These are phyloP conservation scores for Chesias legatella DNA, from an alignment of 2,888 invertebrate species.

Conservation along the genomic window DNA sequence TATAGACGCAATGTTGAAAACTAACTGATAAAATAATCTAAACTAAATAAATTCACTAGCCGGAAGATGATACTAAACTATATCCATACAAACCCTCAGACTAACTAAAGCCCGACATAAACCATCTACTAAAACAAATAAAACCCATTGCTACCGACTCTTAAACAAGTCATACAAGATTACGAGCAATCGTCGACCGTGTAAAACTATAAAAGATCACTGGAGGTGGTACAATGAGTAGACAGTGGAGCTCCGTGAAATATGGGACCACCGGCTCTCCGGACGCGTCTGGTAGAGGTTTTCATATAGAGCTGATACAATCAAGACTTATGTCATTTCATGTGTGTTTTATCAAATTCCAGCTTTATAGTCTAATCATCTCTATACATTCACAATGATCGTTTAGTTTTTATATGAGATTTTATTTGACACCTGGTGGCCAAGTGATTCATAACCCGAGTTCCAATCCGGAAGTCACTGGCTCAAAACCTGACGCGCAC, in stretches of 20 bases:
- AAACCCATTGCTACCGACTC: constrained; percentile 19
- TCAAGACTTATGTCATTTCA: too few species aligned
- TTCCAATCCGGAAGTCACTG: too few species aligned
- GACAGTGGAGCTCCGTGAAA: constrained; percentile 50
- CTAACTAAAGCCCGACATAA: constrained; percentile 9
- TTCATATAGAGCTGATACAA: constrained; percentile 34
- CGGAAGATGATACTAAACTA: constrained; percentile 1
- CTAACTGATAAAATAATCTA: background rate
- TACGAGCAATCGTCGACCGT: constrained; percentile 38
- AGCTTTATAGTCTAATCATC: too few species aligned
- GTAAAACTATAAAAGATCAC: constrained; percentile 54
- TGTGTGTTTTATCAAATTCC: too few species aligned
- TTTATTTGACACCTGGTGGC: too few species aligned
- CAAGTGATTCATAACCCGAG: too few species aligned
- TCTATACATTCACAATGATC: too few species aligned
- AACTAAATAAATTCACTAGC: constrained; percentile 2
- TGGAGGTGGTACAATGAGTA: constrained; percentile 48
- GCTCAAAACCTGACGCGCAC: too few species aligned
- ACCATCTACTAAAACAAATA: constrained; percentile 16
- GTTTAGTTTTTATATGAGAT: too few species aligned
- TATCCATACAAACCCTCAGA: constrained; percentile 6
- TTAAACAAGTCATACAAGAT: constrained; percentile 35
- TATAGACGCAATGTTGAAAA: too few species aligned
- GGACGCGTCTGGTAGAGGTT: constrained; percentile 36
- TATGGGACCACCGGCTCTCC: constrained; percentile 70